Percentiles rank a stretch among this genome's conserved stretches.
Evolutionary conservation across 2,113 vertebrate genomes (phyloP).

Genomic region (Elgaria multicarinata): DNA sequence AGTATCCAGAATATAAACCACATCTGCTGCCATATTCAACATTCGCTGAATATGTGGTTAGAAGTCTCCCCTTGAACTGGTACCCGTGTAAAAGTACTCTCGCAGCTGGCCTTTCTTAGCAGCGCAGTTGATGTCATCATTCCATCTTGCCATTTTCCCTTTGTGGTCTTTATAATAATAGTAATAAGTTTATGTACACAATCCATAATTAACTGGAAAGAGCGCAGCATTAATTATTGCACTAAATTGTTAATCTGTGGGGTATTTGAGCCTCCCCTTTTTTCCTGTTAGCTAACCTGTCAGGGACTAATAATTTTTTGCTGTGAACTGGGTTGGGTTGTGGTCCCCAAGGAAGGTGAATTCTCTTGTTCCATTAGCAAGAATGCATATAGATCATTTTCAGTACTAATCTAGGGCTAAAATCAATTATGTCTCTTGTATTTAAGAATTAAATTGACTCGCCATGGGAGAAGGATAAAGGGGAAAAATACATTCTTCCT

Average conservation of each 20-base stretch:
- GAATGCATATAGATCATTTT: constrained; percentile 85
- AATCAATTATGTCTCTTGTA: constrained; percentile 87
- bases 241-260: constrained; percentile 81
- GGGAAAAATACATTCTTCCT: constrained; percentile 81
- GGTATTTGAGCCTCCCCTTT: constrained; percentile 71
- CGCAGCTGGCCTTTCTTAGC: constrained; percentile 9
- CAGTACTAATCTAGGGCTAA: constrained; percentile 83
- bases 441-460: constrained; percentile 88
- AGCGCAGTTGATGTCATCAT: constrained; percentile 38
- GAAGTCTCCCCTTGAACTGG: not conserved
- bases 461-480: constrained; percentile 82
- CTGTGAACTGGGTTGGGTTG: constrained; percentile 76
- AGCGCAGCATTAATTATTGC: constrained; percentile 83
- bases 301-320: constrained; percentile 81
- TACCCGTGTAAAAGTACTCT: not conserved
- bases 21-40: not conserved
- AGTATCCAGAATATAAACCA: not conserved
- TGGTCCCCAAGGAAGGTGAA: constrained; percentile 78
- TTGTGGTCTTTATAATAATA: constrained; percentile 71
- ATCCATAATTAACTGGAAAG: constrained; percentile 81
- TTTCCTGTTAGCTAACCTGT: constrained; percentile 76
- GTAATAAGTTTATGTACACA: constrained; percentile 76
- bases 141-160: constrained; percentile 60
- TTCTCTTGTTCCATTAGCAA: constrained; percentile 84
- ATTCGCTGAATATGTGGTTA: no score